Conservation (phyloP, 2,797 vertebrate species). For the Diglossa cyanea region DNA sequence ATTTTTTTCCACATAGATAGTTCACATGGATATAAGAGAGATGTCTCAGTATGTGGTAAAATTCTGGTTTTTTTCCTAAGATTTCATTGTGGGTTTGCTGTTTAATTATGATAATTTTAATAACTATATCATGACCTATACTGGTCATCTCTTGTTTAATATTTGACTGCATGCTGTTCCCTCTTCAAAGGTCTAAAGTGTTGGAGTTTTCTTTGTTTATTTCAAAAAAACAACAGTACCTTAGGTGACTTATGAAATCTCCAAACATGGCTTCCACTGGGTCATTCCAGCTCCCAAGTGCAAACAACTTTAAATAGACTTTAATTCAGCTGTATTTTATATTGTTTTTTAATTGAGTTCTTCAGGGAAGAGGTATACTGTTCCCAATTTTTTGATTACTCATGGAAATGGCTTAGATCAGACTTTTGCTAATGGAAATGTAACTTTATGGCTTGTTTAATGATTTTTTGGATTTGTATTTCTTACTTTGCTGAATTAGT, state of each 20-base stretch:
- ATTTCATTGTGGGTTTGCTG: neutral
- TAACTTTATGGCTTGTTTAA: neutral
- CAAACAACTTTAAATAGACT: neutral
- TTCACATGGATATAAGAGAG: neutral
- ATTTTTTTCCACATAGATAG: neutral
- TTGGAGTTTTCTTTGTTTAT: neutral
- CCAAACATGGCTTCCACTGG: neutral
- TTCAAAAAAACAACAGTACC: neutral
- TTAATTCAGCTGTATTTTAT: neutral
- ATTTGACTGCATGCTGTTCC: neutral
- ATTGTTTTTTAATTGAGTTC: neutral
- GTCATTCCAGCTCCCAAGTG: neutral
- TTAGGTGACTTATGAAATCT: neutral
- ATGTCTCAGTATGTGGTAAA: neutral
- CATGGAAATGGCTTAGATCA: accelerated
- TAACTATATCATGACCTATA: neutral
- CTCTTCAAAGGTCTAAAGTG: neutral
- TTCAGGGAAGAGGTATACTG: neutral
- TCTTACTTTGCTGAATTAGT: neutral
- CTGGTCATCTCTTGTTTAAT: neutral
- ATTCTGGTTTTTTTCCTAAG: neutral
- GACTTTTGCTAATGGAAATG: neutral
- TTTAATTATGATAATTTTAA: neutral
- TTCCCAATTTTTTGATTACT: neutral
- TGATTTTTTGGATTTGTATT: neutral